Base-by-base conservation (phyloP, 2,113 vertebrate species). In the Macroglossus sobrinus region DNA sequence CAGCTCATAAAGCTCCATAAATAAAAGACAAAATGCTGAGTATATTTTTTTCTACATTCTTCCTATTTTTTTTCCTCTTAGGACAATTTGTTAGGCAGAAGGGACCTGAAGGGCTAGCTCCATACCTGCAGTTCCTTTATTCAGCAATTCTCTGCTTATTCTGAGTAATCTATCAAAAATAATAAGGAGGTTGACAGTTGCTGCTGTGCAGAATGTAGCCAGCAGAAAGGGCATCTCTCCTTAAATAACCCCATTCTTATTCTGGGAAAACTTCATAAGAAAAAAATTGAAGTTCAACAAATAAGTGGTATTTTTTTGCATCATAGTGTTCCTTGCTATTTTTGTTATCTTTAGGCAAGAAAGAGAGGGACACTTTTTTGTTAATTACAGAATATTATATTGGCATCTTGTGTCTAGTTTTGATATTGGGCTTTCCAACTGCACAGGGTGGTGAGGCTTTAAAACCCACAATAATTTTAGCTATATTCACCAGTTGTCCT, bases 91-190 rank as follows among this genome's bases (percentile, higher is more conserved):
- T 78, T 91, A 95, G 71, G 85, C 69, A 71, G 50, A 47, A 57
- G 35, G 82, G 68, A 28, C 43, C 43, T 53, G 45, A 55, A 95
- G 35, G 33, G 33, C 35, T 66, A 40, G 59, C 28, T 93, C 38
- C 15, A 6, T 22, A 55, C 33, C 75, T 40, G 11, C 50, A 33
- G 21, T 45, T 80, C 47, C 84, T 78, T 84, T 61, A 19, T 26
- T 40, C 11, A 9, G 53, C n/a, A 24, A 19, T 53, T 72, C 76
- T 84, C 84, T 66, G 84, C 40, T 89, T 63, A 38, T 81, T 96
- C 74, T 84, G 35, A 89, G 53, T 35, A 89, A 93, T 72, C 22
- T 69, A 74, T 93, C 68, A 94, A 35, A 96, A 85, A 86, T 86
- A 96, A 82, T 13, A 45, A 94, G 74, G 76, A 69, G 79, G 16